Conservation (phyloP, 2,797 vertebrate genomes). For the Acanthopagrus latus region DNA sequence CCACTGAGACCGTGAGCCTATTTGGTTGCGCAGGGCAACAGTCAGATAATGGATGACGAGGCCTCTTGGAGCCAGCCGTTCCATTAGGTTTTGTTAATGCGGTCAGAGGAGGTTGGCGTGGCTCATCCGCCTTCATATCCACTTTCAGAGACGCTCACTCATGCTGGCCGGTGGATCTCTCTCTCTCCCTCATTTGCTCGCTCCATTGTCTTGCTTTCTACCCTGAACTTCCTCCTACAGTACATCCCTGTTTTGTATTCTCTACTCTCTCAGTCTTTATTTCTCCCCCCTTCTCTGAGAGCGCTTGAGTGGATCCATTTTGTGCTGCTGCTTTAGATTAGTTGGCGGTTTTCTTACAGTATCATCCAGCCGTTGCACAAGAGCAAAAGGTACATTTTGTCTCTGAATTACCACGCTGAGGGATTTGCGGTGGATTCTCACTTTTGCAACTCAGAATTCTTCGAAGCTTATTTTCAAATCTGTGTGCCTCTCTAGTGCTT, state of each 20-base stretch:
- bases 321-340: slow-evolving; percentile 49
- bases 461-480: slow-evolving; percentile 26
- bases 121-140: slow-evolving; percentile 83
- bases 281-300: background rate
- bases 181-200: slow-evolving; percentile 26
- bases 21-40: slow-evolving; percentile 80
- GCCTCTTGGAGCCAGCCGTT: slow-evolving; percentile 84
- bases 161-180: slow-evolving; percentile 58
- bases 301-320: slow-evolving; percentile 16
- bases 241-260: slow-evolving; percentile 10
- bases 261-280: background rate
- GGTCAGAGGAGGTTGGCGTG: slow-evolving; percentile 81
- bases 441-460: slow-evolving; percentile 57
- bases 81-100: slow-evolving; percentile 88
- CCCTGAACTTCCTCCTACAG: slow-evolving; percentile 22
- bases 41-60: slow-evolving; percentile 86
- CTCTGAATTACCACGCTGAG: slow-evolving; percentile 27
- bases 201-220: slow-evolving; percentile 37
- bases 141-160: slow-evolving; percentile 82
- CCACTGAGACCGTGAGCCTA: slow-evolving; percentile 67
- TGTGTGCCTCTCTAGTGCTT: background rate
- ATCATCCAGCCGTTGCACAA: slow-evolving; percentile 54
- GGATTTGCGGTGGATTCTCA: slow-evolving; percentile 38
- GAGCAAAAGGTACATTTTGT: slow-evolving; percentile 46
- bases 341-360: slow-evolving; percentile 41